Conservation (phyloP, 2,888 invertebrate genomes). For the Nesidiocoris tenuis region DNA sequence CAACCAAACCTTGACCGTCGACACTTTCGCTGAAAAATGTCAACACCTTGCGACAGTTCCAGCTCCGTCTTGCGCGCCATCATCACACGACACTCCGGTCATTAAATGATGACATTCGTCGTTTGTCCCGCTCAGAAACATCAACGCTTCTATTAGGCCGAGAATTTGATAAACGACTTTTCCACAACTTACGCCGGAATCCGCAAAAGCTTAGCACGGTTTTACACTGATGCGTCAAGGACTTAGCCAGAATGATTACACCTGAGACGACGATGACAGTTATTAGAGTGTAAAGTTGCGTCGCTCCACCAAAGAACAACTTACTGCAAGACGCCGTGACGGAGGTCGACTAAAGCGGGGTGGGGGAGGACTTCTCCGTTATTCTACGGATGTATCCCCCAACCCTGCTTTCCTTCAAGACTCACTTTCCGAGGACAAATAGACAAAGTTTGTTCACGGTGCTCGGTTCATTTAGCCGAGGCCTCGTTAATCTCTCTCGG, state of each 20-base stretch:
- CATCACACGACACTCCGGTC: too few relatives aligned
- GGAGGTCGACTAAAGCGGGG: not conserved
- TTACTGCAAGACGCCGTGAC: constrained; percentile 10
- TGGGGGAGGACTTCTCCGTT: not conserved
- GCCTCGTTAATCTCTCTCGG: constrained; percentile 34
- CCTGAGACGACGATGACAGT: constrained; percentile 37
- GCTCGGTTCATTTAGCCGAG: constrained; percentile 36
- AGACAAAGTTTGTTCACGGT: constrained; percentile 38
- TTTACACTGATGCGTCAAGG: constrained; percentile 17
- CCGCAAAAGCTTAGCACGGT: not conserved
- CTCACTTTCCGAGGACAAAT: constrained; percentile 29
- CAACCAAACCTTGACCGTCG: too few relatives aligned
- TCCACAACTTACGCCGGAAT: not conserved
- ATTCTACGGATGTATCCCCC: not conserved
- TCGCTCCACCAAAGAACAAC: not conserved
- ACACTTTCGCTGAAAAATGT: too few relatives aligned
- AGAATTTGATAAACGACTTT: not conserved
- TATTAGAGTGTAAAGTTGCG: constrained; percentile 39
- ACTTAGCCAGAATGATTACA: constrained; percentile 33
- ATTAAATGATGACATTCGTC: too few relatives aligned
- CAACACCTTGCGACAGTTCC: too few relatives aligned
- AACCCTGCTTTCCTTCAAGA: not conserved
- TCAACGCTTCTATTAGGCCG: not conserved
- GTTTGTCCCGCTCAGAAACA: too few relatives aligned
- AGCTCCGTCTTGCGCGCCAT: too few relatives aligned